Evolutionary conservation across 2,888 invertebrate species (phyloP).

Genomic region (Tholera decimalis): DNA sequence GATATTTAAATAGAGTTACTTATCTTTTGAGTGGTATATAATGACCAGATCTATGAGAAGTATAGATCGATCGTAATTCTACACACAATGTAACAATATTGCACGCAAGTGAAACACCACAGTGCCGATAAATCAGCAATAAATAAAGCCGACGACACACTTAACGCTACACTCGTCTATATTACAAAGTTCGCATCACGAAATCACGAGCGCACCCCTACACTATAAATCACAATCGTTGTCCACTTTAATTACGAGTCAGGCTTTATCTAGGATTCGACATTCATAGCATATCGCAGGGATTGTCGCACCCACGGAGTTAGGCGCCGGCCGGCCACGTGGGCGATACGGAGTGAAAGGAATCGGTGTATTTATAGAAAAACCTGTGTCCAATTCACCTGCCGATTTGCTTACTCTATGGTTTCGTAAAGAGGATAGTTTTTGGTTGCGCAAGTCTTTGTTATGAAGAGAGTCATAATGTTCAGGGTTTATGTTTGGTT

Average conservation of each 20-base stretch:
- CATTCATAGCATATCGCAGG: conserved; percentile 71
- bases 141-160: conserved; percentile 51
- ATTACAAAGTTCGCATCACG: conserved; percentile 57
- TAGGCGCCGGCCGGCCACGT: conserved; percentile 74
- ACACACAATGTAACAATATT: not conserved
- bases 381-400: conserved; percentile 70
- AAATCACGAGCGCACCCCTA: conserved; percentile 53
- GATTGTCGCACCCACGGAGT: conserved; percentile 74
- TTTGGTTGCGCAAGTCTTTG: conserved; percentile 7
- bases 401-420: conserved; percentile 44
- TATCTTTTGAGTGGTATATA: not conserved
- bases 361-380: conserved; percentile 72
- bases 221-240: conserved; percentile 72
- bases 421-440: conserved; percentile 17
- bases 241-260: conserved; percentile 74
- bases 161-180: conserved; percentile 29
- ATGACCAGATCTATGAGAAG: not conserved
- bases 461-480: conserved; percentile 1
- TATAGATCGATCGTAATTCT: not conserved
- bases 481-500: conserved; percentile 33
- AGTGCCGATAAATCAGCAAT: conserved; percentile 36
- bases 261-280: conserved; percentile 73
- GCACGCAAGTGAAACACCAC: conserved; percentile 5
- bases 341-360: conserved; percentile 78
- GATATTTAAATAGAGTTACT: not conserved